Conservation (phyloP, 2,797 vertebrate species). For the Anguilla megastoma region DNA sequence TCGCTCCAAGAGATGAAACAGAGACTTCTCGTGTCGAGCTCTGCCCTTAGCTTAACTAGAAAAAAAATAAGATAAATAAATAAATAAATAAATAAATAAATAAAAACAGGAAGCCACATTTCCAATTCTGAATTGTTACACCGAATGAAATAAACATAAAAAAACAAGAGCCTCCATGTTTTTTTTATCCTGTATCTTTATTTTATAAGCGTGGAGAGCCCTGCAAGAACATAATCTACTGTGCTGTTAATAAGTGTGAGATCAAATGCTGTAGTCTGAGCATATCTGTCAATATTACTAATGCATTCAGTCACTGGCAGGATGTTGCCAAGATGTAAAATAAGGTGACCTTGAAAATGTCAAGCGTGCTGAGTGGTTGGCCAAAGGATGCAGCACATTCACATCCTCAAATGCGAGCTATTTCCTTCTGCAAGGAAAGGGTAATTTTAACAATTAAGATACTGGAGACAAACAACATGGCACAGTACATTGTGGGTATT, state of each 20-base stretch:
- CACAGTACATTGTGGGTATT: neutral
- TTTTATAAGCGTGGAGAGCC: neutral
- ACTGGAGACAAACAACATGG: neutral
- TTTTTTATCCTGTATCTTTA: neutral
- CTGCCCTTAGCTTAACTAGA: conserved; percentile 30
- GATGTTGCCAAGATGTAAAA: conserved; percentile 16
- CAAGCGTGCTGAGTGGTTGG: neutral
- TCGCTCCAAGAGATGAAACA: conserved; percentile 74
- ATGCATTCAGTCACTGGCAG: conserved; percentile 10
- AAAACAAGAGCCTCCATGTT: conserved; percentile 41
- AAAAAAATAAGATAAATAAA: neutral
- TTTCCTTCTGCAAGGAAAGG: neutral
- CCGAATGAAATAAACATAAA: conserved; percentile 32
- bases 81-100: neutral
- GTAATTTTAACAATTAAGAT: neutral
- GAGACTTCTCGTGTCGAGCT: conserved; percentile 40
- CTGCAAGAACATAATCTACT: neutral
- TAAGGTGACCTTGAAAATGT: conserved; percentile 18
- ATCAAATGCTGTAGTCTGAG: neutral
- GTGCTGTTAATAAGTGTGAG: neutral
- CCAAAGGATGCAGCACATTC: conserved; percentile 6
- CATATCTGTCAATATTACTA: conserved; percentile 14
- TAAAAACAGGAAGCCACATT: conserved; percentile 11
- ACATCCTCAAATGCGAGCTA: neutral
- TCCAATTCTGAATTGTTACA: conserved; percentile 17